Percentiles rank a stretch among this genome's conserved stretches.
These are phyloP conservation scores for Aleadryas rufinucha DNA, from an alignment of 2,113 vertebrate species.

Conservation along the genomic window DNA sequence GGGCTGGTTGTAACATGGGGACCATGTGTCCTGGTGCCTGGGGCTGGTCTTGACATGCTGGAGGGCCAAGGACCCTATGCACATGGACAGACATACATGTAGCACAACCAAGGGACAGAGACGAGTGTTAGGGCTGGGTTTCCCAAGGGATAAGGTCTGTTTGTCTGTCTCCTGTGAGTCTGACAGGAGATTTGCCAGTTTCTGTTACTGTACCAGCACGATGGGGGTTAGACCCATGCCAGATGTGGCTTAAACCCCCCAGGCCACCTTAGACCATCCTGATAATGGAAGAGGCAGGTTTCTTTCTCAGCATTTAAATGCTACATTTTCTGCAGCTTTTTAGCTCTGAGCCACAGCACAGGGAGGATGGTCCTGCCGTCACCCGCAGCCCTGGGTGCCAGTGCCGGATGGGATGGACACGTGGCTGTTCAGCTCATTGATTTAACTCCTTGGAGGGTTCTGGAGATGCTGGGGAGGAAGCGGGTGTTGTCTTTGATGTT, in stretches of 20 bases:
- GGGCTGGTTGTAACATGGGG: too few relatives aligned
- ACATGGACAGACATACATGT: background rate
- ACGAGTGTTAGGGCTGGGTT: background rate
- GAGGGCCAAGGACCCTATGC: background rate
- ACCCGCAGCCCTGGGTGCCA: background rate
- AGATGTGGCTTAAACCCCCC: background rate
- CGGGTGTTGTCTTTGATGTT: background rate
- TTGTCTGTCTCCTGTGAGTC: background rate
- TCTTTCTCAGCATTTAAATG: background rate
- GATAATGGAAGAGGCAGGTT: background rate
- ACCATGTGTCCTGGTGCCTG: background rate
- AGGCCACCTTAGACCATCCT: accelerated
- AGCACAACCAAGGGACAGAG: background rate
- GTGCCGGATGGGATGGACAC: background rate
- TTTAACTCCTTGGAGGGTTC: background rate
- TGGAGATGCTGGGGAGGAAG: background rate
- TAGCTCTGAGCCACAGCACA: background rate
- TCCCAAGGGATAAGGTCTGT: background rate
- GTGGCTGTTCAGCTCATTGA: background rate
- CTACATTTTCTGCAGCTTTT: background rate
- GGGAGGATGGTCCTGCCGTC: background rate
- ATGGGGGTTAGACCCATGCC: background rate
- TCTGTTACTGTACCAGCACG: background rate
- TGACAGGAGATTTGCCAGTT: background rate
- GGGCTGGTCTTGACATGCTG: accelerated